Percentiles rank a stretch among this genome's conserved stretches.
phyloP scores from a whole-genome alignment of 2,888 invertebrate genomes.

The Drosophila flavopinicola region DNA sequence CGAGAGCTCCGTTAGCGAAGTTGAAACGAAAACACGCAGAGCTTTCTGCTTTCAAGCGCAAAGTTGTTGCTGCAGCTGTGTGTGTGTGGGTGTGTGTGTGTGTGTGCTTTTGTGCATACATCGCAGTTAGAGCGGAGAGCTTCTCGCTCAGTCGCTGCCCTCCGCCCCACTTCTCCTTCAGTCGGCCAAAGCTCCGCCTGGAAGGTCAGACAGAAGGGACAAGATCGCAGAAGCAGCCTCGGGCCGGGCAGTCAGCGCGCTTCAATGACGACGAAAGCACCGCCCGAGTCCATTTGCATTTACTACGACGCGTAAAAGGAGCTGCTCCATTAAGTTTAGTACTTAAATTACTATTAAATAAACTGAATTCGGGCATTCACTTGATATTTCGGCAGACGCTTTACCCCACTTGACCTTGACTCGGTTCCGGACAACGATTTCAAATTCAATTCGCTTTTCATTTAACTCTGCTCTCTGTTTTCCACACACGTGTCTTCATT shows the following conservation, averaged over 20 bases:
- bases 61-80: neutral
- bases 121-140: conserved; percentile 31
- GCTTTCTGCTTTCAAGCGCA: conserved; percentile 20
- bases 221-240: conserved; percentile 37
- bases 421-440: conserved; percentile 40
- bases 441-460: conserved; percentile 36
- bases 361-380: neutral
- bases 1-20: too few relatives aligned
- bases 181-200: conserved; percentile 51
- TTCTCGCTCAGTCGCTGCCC: conserved; percentile 1
- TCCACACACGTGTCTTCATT: conserved; percentile 63
- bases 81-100: neutral
- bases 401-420: conserved; percentile 42
- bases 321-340: conserved; percentile 40
- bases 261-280: conserved; percentile 71
- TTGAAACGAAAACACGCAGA: conserved; percentile 1
- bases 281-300: conserved; percentile 44
- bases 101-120: conserved; percentile 16
- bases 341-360: conserved; percentile 8
- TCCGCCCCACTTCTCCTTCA: conserved; percentile 3
- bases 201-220: conserved; percentile 77
- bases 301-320: conserved; percentile 51
- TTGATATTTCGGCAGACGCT: conserved; percentile 1
- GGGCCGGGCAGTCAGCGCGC: conserved; percentile 62
- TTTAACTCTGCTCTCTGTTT: conserved; percentile 37